These are phyloP conservation scores for Mobula hypostoma DNA, from an alignment of 2,113 vertebrate genomes.

Conservation along the genomic window DNA sequence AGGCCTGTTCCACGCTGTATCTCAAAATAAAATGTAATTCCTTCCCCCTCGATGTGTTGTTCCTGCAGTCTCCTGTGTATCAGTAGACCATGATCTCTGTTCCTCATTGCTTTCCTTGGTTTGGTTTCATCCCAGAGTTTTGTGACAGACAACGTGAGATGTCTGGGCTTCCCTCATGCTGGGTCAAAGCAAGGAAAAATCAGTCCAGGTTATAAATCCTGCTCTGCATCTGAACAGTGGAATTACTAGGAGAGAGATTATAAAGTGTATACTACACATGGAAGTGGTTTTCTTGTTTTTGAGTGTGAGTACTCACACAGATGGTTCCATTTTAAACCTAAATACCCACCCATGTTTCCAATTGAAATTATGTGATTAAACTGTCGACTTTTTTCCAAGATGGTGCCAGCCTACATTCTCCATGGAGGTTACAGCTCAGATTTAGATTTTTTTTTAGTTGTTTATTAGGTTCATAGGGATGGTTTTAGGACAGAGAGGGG, in stretches of 20 bases:
- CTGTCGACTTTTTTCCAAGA: neutral
- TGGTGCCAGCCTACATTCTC: too few species aligned
- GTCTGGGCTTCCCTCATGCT: neutral
- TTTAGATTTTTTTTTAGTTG: too few species aligned
- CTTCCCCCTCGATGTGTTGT: too few species aligned
- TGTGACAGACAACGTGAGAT: neutral
- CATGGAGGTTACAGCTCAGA: too few species aligned
- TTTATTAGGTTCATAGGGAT: too few species aligned
- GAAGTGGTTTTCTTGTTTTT: neutral
- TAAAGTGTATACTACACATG: too few species aligned
- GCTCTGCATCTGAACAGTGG: neutral
- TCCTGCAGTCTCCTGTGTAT: too few species aligned
- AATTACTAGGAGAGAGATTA: neutral
- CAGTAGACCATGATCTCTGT: too few species aligned
- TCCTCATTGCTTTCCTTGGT: neutral
- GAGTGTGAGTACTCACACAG: neutral
- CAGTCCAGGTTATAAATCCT: neutral
- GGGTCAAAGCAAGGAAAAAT: neutral
- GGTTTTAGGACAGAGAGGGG: too few species aligned
- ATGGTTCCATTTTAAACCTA: neutral
- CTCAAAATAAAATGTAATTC: too few species aligned
- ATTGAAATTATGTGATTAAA: neutral
- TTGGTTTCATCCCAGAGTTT: too few species aligned
- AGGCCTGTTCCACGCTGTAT: too few species aligned
- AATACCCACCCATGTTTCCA: neutral